These are phyloP conservation scores for Zaprionus nigranus DNA, from an alignment of 1,140 invertebrate species.

Conservation along the genomic window DNA sequence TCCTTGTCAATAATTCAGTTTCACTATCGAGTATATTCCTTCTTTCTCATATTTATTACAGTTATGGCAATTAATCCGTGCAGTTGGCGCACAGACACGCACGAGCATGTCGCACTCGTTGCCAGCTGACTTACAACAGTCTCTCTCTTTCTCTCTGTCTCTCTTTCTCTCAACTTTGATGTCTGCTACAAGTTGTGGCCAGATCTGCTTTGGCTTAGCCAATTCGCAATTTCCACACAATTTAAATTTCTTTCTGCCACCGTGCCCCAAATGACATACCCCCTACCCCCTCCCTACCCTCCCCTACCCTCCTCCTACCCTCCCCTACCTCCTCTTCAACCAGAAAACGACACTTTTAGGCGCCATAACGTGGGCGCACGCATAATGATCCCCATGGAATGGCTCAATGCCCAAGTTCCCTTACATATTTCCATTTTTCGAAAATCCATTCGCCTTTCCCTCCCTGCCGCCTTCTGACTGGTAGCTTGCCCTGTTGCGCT, in stretches of 20 bases:
- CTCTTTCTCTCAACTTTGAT: too few species aligned
- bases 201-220: background rate
- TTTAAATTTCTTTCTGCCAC: conserved; percentile 5
- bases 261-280: background rate
- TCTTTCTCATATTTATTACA: conserved; percentile 29
- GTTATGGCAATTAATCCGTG: conserved; percentile 72
- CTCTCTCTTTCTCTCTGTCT: too few species aligned
- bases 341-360: conserved; percentile 69
- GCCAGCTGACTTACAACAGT: background rate
- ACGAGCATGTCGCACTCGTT: background rate
- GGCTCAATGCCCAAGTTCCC: conserved; percentile 74
- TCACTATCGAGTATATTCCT: conserved; percentile 17
- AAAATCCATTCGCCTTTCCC: conserved; percentile 56
- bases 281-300: too few species aligned
- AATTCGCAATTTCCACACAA: background rate
- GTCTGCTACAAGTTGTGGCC: background rate
- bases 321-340: background rate
- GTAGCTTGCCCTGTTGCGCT: conserved; percentile 45
- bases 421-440: conserved; percentile 71
- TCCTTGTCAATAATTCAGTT: conserved; percentile 72
- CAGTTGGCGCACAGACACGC: conserved; percentile 49
- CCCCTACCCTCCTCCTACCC: too few species aligned
- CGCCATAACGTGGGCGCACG: conserved; percentile 73
- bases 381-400: conserved; percentile 73
- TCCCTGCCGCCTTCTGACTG: background rate